phyloP scores from a whole-genome alignment of 1,140 invertebrate genomes.

The Sitodiplosis mosellana region DNA sequence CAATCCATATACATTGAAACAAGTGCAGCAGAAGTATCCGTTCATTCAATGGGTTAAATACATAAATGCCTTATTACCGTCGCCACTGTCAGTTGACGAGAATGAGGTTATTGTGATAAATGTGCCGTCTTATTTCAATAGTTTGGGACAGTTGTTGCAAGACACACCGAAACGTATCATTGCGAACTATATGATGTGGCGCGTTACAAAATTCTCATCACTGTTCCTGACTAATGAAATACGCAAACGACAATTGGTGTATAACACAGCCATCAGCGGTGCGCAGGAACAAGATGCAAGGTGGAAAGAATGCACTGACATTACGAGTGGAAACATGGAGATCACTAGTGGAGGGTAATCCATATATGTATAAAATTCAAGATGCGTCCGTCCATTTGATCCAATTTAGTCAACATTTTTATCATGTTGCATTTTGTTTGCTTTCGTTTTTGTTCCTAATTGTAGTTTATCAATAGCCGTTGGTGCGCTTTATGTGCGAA shows the following conservation, averaged over 20 bases:
- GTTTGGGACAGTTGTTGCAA: conserved; percentile 48
- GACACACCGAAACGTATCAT: conserved; percentile 45
- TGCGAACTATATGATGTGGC: conserved; percentile 46
- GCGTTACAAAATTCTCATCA: background rate
- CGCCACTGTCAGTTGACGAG: conserved; percentile 37
- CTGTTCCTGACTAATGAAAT: conserved; percentile 21
- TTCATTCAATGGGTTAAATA: conserved; percentile 79
- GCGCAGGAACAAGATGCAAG: background rate
- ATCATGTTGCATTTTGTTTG: conserved; percentile 79
- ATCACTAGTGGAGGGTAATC: conserved; percentile 2
- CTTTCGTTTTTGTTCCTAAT: conserved; percentile 77
- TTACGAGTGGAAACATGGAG: background rate
- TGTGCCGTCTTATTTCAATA: conserved; percentile 64
- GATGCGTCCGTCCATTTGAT: conserved; percentile 87
- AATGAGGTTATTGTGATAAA: conserved; percentile 67
- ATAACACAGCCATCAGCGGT: background rate
- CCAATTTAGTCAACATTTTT: conserved; percentile 60
- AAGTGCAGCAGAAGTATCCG: conserved; percentile 54
- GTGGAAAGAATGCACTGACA: conserved; percentile 1
- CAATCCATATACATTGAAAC: conserved; percentile 57
- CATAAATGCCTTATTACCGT: conserved; percentile 53
- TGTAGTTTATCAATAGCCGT: conserved; percentile 64
- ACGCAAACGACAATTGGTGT: conserved; percentile 17
- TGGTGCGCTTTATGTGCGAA: conserved; percentile 86
- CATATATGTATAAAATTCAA: conserved; percentile 51